phyloP scores from a whole-genome alignment of 2,797 vertebrate genomes.

The Alfaro cultratus region DNA sequence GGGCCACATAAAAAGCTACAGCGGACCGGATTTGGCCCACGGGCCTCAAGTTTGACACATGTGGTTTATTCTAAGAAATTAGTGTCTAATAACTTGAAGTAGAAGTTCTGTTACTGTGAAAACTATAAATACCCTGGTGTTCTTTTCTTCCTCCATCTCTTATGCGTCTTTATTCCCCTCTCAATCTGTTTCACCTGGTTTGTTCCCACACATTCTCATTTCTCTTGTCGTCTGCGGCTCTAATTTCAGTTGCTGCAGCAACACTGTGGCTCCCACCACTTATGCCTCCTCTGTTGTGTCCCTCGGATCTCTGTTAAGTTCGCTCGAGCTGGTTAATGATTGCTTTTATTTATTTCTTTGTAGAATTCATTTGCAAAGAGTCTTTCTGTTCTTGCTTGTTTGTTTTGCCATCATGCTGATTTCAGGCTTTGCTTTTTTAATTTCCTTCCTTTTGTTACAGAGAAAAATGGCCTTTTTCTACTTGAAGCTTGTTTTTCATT shows the following conservation, averaged over 20 bases:
- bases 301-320: constrained; percentile 58
- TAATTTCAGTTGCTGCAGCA: constrained; percentile 74
- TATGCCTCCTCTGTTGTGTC: constrained; percentile 33
- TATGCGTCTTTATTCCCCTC: constrained; percentile 10
- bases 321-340: constrained; percentile 60
- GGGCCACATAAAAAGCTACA: too few relatives aligned
- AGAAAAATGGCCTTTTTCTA: background rate
- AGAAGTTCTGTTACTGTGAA: constrained; percentile 24
- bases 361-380: constrained; percentile 23
- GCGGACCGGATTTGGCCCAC: too few relatives aligned
- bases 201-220: constrained; percentile 47
- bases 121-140: constrained; percentile 11
- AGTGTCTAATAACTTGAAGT: constrained; percentile 25
- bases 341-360: constrained; percentile 49
- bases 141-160: constrained; percentile 12
- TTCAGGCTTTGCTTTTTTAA: constrained; percentile 7
- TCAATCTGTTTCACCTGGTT: constrained; percentile 61
- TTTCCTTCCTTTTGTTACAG: background rate
- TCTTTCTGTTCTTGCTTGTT: constrained; percentile 20
- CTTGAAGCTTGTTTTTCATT: too few relatives aligned
- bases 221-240: constrained; percentile 59
- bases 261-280: constrained; percentile 55
- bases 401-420: background rate
- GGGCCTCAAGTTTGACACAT: too few relatives aligned
- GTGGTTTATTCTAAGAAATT: background rate